Evolutionary conservation across 2,797 vertebrate genomes (phyloP).

Genomic region (Chelidonichthys spinosus): DNA sequence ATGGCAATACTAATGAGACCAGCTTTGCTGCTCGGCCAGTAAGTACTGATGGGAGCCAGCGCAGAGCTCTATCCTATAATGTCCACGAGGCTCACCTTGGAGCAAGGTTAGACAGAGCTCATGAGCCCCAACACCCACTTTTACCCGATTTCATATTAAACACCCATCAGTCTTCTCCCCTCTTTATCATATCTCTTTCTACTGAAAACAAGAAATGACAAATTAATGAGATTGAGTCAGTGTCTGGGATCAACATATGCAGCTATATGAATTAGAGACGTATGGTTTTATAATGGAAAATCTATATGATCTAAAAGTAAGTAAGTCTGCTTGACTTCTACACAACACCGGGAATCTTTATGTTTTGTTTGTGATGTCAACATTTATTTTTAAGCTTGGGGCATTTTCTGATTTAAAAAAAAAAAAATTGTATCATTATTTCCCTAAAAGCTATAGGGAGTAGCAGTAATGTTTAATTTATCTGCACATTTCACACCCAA

Average conservation of each 20-base stretch:
- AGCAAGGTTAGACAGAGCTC: conserved; percentile 34
- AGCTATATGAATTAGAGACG: conserved; percentile 4
- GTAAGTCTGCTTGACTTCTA: neutral
- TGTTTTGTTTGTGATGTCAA: neutral
- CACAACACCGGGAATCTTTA: neutral
- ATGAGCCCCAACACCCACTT: conserved; percentile 26
- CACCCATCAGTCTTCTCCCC: conserved; percentile 17
- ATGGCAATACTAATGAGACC: conserved; percentile 46
- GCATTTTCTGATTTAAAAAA: too few species aligned
- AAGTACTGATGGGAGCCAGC: conserved; percentile 38
- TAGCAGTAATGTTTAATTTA: too few species aligned
- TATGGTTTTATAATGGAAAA: neutral
- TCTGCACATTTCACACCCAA: too few species aligned
- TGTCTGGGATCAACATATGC: neutral
- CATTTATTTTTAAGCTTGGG: too few species aligned
- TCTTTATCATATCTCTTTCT: conserved; percentile 12
- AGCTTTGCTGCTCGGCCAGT: conserved; percentile 32
- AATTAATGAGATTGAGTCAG: conserved; percentile 37
- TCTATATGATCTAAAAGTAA: neutral
- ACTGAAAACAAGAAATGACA: conserved; percentile 28
- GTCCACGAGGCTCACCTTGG: conserved; percentile 52
- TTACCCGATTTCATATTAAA: conserved; percentile 30
- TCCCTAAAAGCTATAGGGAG: too few species aligned
- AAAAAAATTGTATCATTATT: too few species aligned
- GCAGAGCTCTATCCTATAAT: conserved; percentile 20